These are phyloP conservation scores for Drosophila lacicola DNA, from an alignment of 2,888 invertebrate species.

Conservation along the genomic window DNA sequence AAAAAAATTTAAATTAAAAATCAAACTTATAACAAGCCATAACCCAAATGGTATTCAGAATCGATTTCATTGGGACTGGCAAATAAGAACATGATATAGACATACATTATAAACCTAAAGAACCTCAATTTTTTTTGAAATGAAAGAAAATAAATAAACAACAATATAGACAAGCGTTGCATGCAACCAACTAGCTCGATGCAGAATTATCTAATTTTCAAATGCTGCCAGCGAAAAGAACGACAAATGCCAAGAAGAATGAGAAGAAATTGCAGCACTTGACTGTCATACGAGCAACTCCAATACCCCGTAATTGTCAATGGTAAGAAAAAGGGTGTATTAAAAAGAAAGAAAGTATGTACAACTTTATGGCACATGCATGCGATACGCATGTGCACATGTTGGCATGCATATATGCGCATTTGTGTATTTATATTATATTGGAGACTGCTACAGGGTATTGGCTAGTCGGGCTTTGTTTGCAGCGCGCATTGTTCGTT, in stretches of 20 bases:
- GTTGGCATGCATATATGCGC: background rate
- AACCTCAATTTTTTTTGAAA: too few species aligned
- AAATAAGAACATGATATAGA: too few species aligned
- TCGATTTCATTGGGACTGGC: too few species aligned
- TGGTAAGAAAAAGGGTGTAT: too few species aligned
- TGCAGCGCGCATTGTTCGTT: background rate
- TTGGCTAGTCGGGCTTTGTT: background rate
- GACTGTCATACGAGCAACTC: slow-evolving; percentile 21
- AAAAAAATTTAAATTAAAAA: too few species aligned
- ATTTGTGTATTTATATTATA: background rate
- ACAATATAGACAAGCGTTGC: slow-evolving; percentile 9
- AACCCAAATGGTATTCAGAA: too few species aligned
- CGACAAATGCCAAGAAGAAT: slow-evolving; percentile 21
- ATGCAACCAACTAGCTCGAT: slow-evolving; percentile 15
- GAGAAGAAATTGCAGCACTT: slow-evolving; percentile 28
- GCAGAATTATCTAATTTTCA: slow-evolving; percentile 33
- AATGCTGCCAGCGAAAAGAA: slow-evolving; percentile 23
- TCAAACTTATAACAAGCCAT: too few species aligned
- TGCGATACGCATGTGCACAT: too few species aligned
- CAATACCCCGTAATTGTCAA: slow-evolving; percentile 5
- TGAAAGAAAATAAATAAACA: too few species aligned
- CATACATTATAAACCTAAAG: too few species aligned
- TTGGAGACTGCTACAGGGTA: background rate
- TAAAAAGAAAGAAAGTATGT: background rate
- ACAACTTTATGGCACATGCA: too few species aligned